phyloP scores from a whole-genome alignment of 1,140 invertebrate species.

The Camponotus floridanus region DNA sequence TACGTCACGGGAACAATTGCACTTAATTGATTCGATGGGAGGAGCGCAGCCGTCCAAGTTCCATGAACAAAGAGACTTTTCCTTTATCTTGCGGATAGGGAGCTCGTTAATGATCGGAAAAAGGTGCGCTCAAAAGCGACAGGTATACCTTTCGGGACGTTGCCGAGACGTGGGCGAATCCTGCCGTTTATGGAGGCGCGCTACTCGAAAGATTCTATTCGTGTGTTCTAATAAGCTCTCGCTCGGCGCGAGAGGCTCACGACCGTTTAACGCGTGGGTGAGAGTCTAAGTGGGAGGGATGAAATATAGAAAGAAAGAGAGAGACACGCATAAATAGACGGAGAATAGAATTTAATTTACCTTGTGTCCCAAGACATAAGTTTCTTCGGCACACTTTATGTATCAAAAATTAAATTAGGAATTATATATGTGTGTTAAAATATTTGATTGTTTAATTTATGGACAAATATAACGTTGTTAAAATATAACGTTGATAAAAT shows the following conservation, averaged over 20 bases:
- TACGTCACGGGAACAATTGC: conserved; percentile 40
- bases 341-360: conserved; percentile 27
- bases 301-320: too few relatives aligned
- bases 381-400: background rate
- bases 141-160: conserved; percentile 73
- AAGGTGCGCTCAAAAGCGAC: conserved; percentile 64
- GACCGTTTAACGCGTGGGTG: conserved; percentile 74
- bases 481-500: background rate
- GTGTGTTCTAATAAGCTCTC: conserved; percentile 78
- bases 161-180: conserved; percentile 77
- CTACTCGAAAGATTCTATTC: conserved; percentile 69
- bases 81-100: conserved; percentile 31
- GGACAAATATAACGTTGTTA: background rate
- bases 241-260: conserved; percentile 60
- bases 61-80: conserved; percentile 65
- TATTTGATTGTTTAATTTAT: background rate
- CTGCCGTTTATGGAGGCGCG: conserved; percentile 68
- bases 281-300: background rate
- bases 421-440: background rate
- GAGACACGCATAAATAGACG: conserved; percentile 44
- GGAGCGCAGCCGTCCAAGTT: conserved; percentile 47
- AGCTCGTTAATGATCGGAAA: conserved; percentile 72
- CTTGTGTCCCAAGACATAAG: conserved; percentile 4
- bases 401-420: background rate
- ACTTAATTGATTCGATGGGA: conserved; percentile 46